Evolutionary conservation across 2,797 vertebrate species (phyloP).

Genomic region (Anguilla megastoma): DNA sequence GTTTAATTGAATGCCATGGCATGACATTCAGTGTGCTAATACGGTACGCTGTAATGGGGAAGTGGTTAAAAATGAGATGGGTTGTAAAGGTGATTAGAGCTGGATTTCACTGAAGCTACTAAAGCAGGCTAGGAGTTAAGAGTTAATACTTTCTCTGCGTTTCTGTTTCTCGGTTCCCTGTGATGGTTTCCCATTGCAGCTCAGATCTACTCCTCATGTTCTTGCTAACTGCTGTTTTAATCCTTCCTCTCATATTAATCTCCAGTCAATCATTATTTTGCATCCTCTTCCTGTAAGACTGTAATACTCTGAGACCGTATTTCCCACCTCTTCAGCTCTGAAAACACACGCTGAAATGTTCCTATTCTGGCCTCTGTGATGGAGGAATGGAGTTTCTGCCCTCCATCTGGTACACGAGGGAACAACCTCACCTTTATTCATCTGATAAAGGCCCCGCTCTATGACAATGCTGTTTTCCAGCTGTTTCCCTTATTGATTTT

Average conservation of each 20-base stretch:
- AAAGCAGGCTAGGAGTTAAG: background rate
- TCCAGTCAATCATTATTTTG: conserved; percentile 1
- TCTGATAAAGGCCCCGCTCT: background rate
- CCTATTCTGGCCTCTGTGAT: background rate
- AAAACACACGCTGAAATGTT: background rate
- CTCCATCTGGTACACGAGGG: background rate
- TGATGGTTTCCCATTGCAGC: background rate
- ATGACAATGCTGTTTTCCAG: background rate
- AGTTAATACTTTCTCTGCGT: background rate
- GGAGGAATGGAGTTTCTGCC: background rate
- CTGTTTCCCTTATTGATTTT: background rate
- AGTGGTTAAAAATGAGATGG: background rate
- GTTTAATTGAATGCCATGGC: background rate
- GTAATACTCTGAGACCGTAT: background rate
- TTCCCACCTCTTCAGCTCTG: background rate
- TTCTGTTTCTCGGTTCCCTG: background rate
- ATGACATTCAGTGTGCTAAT: background rate
- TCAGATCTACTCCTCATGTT: background rate
- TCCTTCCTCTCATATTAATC: background rate
- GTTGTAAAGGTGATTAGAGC: background rate
- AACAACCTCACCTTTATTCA: background rate
- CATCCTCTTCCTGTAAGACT: background rate
- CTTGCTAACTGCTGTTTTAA: background rate
- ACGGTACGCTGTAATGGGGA: background rate
- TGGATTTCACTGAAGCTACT: background rate